Evolutionary conservation across 2,797 vertebrate species (phyloP).

Genomic region (Gymnoscopelus microlampas): DNA sequence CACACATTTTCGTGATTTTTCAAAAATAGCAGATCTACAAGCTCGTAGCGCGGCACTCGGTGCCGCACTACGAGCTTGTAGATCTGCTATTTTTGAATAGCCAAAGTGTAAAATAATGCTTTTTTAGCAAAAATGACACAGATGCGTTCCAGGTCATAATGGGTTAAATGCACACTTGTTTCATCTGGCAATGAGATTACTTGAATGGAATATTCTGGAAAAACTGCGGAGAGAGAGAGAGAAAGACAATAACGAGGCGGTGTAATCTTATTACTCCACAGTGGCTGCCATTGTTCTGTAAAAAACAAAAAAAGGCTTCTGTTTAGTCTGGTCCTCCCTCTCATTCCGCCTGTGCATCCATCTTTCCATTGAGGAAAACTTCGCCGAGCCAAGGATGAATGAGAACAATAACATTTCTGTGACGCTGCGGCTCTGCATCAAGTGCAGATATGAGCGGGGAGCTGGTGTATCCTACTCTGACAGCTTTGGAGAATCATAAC

Average conservation of each 20-base stretch:
- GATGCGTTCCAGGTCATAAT: too few species aligned
- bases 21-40: too few species aligned
- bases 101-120: too few species aligned
- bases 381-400: constrained; percentile 67
- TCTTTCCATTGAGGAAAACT: constrained; percentile 68
- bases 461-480: constrained; percentile 45
- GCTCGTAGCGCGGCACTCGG: too few species aligned
- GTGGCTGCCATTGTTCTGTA: constrained; percentile 72
- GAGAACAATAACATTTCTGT: constrained; percentile 70
- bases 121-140: too few species aligned
- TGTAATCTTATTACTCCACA: constrained; percentile 75
- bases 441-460: constrained; percentile 36
- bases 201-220: constrained; percentile 69
- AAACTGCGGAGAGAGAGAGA: constrained; percentile 47
- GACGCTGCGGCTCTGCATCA: constrained; percentile 49
- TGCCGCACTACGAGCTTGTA: too few species aligned
- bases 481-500: constrained; percentile 42
- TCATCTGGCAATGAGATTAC: constrained; percentile 72
- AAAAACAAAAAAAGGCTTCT: constrained; percentile 49
- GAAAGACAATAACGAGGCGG: constrained; percentile 69
- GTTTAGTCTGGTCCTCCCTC: constrained; percentile 64
- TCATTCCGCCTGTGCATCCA: constrained; percentile 59
- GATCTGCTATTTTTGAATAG: too few species aligned
- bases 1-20: too few species aligned
- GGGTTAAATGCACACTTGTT: constrained; percentile 64